phyloP scores from a whole-genome alignment of 2,888 invertebrate genomes.

The Calliscelio sp. region DNA sequence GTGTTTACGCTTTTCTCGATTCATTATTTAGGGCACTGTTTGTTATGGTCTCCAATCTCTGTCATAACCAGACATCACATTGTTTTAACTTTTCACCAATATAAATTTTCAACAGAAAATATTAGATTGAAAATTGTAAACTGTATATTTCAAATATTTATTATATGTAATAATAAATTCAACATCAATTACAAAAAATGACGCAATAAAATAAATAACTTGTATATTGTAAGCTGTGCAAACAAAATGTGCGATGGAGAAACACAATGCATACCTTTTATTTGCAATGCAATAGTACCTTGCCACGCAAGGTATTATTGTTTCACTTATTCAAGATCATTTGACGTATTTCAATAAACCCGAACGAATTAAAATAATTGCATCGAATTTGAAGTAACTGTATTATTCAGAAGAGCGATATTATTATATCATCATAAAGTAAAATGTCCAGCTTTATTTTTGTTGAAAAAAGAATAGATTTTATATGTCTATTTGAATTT shows the following conservation, averaged over 20 bases:
- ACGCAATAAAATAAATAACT: no score
- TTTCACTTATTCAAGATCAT: conserved; percentile 29
- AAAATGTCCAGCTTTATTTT: neutral
- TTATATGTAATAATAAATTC: no score
- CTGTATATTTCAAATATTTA: no score
- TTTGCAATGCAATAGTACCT: no score
- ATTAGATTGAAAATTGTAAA: no score
- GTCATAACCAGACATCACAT: neutral
- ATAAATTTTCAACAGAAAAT: no score
- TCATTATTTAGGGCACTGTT: conserved; percentile 15
- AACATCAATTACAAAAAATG: no score
- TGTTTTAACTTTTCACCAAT: no score
- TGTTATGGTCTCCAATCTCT: conserved; percentile 5
- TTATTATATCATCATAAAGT: conserved; percentile 1
- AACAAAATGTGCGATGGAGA: no score
- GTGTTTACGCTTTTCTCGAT: conserved; percentile 18
- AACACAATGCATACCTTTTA: no score
- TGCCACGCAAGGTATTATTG: conserved; percentile 33
- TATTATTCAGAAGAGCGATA: conserved; percentile 19
- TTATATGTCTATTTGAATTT: neutral
- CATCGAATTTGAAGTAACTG: conserved; percentile 36
- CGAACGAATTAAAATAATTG: conserved; percentile 39
- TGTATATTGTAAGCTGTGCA: no score
- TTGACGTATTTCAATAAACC: conserved; percentile 23
- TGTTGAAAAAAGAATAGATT: neutral